Base-by-base conservation (phyloP, 2,888 invertebrate species). In the Epiperipatus broadwayi region DNA sequence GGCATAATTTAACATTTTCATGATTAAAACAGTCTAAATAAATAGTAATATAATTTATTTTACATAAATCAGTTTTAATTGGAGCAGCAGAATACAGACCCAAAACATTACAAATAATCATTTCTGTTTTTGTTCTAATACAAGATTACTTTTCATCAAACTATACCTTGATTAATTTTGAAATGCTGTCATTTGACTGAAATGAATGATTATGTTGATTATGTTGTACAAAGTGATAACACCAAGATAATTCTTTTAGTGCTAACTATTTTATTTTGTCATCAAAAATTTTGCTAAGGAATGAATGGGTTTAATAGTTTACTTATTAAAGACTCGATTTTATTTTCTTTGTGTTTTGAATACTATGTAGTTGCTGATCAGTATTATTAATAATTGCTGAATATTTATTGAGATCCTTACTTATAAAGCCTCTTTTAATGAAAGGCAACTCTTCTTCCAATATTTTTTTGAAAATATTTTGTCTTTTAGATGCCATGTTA, bases 81-180 rank as follows among this genome's bases (percentile, higher is more conserved):
- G 16, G 18, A 12, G 14, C 16, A 14, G 15, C 10, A 31, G 4
- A 31, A 15, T 15, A 15, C 15, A 18, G 16, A 10, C 16, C 10
- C 10, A 15, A 31, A 31, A 31, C 16, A 31, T 31, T 31, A 15
- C 31, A 31, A 15, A 31, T 15, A 15, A 31, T 31, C 15, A 3
- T 15, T 31, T 31, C 16, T 18, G 7, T 31, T 31, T 31, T 31
- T 15, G 15, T 31, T 31, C 31, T 31, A 12, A 18, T 18, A 31
- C 31, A 31, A 31, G 31, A 31, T 16, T 31, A 31, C 3, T 31
- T 31, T 31, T 8, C 31, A 4, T 31, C 31, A 31, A 31, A 31
- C 14, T 18, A 31, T 31, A 16, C 18, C 16, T 31, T 31, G 18
- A 31, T 31, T 15, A 31, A 15, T 31, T 31, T 31, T 10, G 31